These are phyloP conservation scores for Acromyrmex charruanus DNA, from an alignment of 1,140 invertebrate genomes.

Conservation along the genomic window DNA sequence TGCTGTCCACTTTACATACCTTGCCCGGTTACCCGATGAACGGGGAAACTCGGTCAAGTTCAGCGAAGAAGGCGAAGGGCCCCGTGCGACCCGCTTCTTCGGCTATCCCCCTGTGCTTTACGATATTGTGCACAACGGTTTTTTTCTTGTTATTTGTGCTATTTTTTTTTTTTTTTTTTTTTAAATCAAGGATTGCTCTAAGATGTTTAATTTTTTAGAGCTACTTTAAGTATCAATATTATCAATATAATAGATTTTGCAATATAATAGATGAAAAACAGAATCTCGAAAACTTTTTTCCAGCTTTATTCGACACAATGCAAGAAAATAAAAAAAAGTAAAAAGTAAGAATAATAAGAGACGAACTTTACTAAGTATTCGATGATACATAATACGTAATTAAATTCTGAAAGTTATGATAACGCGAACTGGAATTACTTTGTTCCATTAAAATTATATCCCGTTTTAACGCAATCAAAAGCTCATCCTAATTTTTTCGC, in stretches of 20 bases:
- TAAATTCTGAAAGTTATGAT: constrained; percentile 57
- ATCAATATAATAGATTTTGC: background rate
- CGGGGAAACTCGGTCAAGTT: constrained; percentile 86
- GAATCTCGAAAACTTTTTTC: background rate
- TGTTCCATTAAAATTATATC: constrained; percentile 60
- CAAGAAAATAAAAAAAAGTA: background rate
- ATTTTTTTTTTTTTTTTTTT: background rate
- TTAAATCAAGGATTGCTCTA: background rate
- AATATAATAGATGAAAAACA: background rate
- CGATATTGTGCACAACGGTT: background rate
- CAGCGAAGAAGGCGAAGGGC: constrained; percentile 72
- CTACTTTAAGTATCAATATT: background rate
- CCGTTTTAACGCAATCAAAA: constrained; percentile 53
- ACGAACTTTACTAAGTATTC: background rate
- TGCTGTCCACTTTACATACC: constrained; percentile 86
- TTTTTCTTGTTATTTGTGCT: background rate
- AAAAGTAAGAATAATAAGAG: background rate
- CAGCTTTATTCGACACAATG: background rate
- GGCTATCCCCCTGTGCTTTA: background rate
- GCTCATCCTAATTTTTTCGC: constrained; percentile 59
- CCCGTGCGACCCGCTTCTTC: constrained; percentile 48
- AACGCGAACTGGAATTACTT: constrained; percentile 45
- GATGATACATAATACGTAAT: constrained; percentile 21
- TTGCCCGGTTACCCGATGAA: constrained; percentile 84
- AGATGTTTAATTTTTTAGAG: background rate